Evolutionary conservation across 2,888 invertebrate species (phyloP), one percentile per base, ranked within the genome.

Genomic region (Stenoptilia bipunctidactyla): DNA sequence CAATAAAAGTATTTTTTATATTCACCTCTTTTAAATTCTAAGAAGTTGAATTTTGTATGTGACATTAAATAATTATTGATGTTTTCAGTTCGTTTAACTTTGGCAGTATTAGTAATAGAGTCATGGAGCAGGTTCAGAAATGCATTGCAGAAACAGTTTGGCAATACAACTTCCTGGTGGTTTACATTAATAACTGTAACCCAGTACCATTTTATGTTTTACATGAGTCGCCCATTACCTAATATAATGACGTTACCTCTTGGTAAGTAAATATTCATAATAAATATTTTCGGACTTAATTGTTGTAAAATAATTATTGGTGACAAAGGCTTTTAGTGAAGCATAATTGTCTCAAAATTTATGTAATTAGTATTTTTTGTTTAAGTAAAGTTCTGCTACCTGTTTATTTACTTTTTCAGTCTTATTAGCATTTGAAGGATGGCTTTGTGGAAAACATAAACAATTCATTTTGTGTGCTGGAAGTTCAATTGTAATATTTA

Each of bases 131-230:
- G 89, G 35, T 88, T 97, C 49, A 87, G 90, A 41, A 87, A 88
- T 58, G 88, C 92, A 4, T 84, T 98, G 25, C 85, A 89, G 53
- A 89, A 89, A 49, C 86, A 90, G 43, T 96, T 93, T 77, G 97
- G 97, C 10, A 68, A 77, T 41, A 87, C 89, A 49, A 92, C 93
- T 61, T 86, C 91, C 5, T 87, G 90, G 64, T 96, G 96, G 95
- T 92, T 92, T 58, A 87, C 92, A 14, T 72, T 90, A 3, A 89
- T 98, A 42, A 96, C 94, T 1, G 88, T 92, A 13, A 91, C 96
- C 1, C 99, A 99, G 71, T 99, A 98, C 72, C 99, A 99, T 77
- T 96, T 98, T 63, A 91, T 98, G 88, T 99, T 96, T 73, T 99
- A 99, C 67, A 88, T 95, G 75, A 94, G 95, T 56, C 88, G 99